Evolutionary conservation across 37 sponge, comb jelly and placozoan genomes (phyloP).

Genomic region (Spongia lamella): DNA sequence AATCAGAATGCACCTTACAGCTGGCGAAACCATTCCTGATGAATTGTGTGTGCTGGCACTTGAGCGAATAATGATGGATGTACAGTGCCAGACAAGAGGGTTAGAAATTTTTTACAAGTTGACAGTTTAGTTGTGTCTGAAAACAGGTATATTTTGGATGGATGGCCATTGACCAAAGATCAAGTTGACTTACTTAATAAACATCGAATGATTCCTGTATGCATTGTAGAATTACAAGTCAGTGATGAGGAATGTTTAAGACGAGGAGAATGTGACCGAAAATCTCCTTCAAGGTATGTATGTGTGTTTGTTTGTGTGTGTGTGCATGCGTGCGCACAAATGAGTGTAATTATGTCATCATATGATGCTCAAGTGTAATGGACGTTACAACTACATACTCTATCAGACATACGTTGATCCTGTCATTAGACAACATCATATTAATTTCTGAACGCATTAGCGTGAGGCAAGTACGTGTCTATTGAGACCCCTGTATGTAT

Average conservation of each 20-base stretch:
- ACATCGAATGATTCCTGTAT: constrained; percentile 75
- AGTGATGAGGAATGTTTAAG: constrained; percentile 57
- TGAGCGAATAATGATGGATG: constrained; percentile 75
- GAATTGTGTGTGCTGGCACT: constrained; percentile 84
- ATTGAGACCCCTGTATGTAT: too few species aligned
- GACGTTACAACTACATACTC: too few species aligned
- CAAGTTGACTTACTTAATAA: constrained; percentile 82
- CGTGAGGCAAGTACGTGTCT: too few species aligned
- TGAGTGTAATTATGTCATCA: too few species aligned
- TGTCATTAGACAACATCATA: background rate
- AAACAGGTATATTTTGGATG: constrained; percentile 88
- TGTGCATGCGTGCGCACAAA: background rate
- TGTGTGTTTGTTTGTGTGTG: too few species aligned
- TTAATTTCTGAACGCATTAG: background rate
- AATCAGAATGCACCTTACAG: constrained; percentile 58
- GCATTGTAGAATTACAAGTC: constrained; percentile 75
- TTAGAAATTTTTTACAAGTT: constrained; percentile 25
- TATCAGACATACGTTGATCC: too few species aligned
- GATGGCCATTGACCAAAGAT: constrained; percentile 86
- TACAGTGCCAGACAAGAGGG: constrained; percentile 89
- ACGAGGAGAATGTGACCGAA: constrained; percentile 62
- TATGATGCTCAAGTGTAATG: too few species aligned
- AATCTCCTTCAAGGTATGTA: constrained; percentile 36
- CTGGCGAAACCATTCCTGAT: constrained; percentile 86
- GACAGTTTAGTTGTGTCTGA: background rate